Percentiles rank a stretch among this genome's conserved stretches.
Conservation (phyloP, 1,140 invertebrate genomes). For the Epicauta chinensis region DNA sequence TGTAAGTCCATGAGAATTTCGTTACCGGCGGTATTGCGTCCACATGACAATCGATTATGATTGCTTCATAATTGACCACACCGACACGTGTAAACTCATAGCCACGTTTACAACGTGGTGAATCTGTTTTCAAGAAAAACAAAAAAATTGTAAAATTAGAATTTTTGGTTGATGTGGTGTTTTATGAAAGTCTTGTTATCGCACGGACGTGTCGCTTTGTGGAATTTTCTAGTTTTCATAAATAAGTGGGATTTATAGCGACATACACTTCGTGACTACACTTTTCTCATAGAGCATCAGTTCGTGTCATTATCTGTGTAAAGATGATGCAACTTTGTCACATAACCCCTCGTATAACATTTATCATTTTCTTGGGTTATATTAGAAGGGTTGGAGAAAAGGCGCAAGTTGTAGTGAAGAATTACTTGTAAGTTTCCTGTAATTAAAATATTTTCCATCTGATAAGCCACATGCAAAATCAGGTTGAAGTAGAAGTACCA, state of each 20-base stretch:
- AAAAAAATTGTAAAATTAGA: too few species aligned
- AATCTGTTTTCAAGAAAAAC: slow-evolving; percentile 42
- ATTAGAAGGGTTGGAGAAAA: too few species aligned
- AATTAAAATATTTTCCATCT: slow-evolving; percentile 18
- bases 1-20: slow-evolving; percentile 74
- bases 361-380: slow-evolving; percentile 25
- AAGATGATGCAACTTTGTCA: slow-evolving; percentile 34
- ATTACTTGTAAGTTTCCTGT: slow-evolving; percentile 3
- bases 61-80: slow-evolving; percentile 53
- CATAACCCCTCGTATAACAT: slow-evolving; percentile 26
- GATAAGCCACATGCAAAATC: slow-evolving; percentile 21
- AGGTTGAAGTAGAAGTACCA: not conserved
- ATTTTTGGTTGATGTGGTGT: too few species aligned
- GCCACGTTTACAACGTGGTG: slow-evolving; percentile 54
- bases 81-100: slow-evolving; percentile 53
- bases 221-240: slow-evolving; percentile 31
- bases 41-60: slow-evolving; percentile 70
- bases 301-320: slow-evolving; percentile 14
- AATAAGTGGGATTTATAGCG: slow-evolving; percentile 36
- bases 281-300: slow-evolving; percentile 20
- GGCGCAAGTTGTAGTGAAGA: slow-evolving; percentile 1
- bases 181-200: slow-evolving; percentile 15
- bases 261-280: slow-evolving; percentile 35
- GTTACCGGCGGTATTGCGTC: slow-evolving; percentile 66
- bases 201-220: slow-evolving; percentile 18